Evolutionary conservation across 2,888 invertebrate species (phyloP).

Genomic region (Eretmocerus hayati): DNA sequence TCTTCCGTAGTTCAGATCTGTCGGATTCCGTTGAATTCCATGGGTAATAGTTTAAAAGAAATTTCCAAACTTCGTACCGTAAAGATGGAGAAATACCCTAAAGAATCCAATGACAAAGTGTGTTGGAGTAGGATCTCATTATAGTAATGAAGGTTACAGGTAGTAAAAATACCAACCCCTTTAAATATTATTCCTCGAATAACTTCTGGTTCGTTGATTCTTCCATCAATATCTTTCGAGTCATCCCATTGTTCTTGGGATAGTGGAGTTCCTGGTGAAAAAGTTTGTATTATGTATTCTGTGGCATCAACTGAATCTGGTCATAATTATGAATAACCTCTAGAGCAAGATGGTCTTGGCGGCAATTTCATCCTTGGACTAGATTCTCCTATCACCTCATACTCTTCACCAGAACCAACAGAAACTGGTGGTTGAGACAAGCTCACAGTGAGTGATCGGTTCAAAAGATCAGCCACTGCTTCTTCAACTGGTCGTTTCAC

Average conservation of each 20-base stretch:
- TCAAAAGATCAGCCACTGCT: conserved; percentile 58
- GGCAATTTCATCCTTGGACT: conserved; percentile 57
- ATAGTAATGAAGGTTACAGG: too few relatives aligned
- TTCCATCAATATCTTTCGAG: conserved; percentile 72
- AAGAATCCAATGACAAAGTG: conserved; percentile 19
- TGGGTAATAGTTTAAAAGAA: conserved; percentile 78
- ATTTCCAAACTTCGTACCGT: conserved; percentile 88
- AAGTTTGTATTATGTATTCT: neutral
- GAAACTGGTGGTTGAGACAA: conserved; percentile 33
- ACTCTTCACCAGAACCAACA: conserved; percentile 58
- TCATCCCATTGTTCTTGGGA: conserved; percentile 75
- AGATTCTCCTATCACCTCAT: conserved; percentile 60
- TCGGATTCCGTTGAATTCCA: conserved; percentile 75
- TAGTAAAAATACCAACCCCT: conserved; percentile 63
- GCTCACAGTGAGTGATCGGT: conserved; percentile 44
- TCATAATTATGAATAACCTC: conserved; percentile 34
- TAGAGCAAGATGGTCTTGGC: conserved; percentile 52
- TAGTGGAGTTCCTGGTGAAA: conserved; percentile 60
- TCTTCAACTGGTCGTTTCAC: conserved; percentile 57
- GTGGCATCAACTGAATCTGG: neutral
- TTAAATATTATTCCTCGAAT: conserved; percentile 83
- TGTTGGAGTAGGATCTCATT: too few relatives aligned
- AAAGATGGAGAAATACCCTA: conserved; percentile 75
- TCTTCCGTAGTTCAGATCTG: conserved; percentile 61
- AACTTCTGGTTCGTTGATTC: conserved; percentile 68